Base-by-base conservation (phyloP, 2,113 vertebrate species). In the Lethenteron camtschaticum region DNA sequence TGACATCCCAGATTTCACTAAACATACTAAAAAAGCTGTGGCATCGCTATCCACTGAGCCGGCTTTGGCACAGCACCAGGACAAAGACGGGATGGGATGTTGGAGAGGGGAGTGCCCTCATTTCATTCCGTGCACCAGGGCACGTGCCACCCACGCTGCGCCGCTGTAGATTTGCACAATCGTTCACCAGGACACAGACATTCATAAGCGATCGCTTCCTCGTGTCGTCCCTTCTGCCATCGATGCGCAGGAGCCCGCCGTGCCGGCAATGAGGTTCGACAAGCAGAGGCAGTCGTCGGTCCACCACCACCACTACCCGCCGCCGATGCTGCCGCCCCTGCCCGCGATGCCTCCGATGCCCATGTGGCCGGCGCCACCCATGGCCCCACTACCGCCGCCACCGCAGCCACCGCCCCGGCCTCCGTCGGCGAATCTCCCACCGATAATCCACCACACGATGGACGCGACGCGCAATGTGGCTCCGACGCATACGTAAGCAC, bases 281-380 rank as follows among this genome's bases (percentile, higher is more conserved):
- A 83, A 76, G 73, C 72, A 73, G 11, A 78, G 75, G 71, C 78
- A 69, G 2, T 70, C 78, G 2, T 74, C 75, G 0, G 79, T 89
- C 72, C 87, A 89, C 74, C 85, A 87, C 71, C 83, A 91, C 75
- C 82, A 87, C 72, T 86, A 85, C 4, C 69, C 80, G 20, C 69
- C 80, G 12, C 1, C 75, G 0, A 76, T 69, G 3, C 71, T 68
- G 1, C 1, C 74, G 57, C 73, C 71, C 60, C 69, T 70, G 1
- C 14, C 70, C 41, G 72, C 72, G 56, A 70, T 78, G 57, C 58
- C 77, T 1, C 72, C 78, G 57, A 57, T 73, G 1, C 69, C 58
- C 6, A 55, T 74, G 69, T 75, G 74, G 55, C 78, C 78, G 2
- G 69, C 70, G 2, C 73, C 0, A 11, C 73, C 0, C 78, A 76